phyloP scores from a whole-genome alignment of 2,888 invertebrate genomes.

The Dasypolia templi region DNA sequence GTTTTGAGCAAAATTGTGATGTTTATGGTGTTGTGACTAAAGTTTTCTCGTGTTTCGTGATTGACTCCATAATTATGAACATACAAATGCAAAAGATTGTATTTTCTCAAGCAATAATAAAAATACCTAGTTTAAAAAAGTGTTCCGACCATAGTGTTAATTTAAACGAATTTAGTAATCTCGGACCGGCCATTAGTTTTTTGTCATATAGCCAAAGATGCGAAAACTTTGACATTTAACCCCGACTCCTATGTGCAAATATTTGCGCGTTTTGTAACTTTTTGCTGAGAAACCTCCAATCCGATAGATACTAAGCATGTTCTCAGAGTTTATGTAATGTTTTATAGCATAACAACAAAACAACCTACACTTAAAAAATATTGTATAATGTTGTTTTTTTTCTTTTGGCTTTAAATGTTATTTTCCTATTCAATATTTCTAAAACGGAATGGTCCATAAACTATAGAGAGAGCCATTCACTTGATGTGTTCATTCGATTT shows the following conservation, averaged over 20 bases:
- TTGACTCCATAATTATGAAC: neutral
- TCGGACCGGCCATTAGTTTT: slow-evolving; percentile 18
- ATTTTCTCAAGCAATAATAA: neutral
- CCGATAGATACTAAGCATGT: neutral
- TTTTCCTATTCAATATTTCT: slow-evolving; percentile 40
- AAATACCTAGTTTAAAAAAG: neutral
- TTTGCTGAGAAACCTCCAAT: slow-evolving; percentile 34
- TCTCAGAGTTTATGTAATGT: slow-evolving; percentile 12
- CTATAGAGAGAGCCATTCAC: slow-evolving; percentile 36
- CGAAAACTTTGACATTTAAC: slow-evolving; percentile 54
- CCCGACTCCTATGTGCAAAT: slow-evolving; percentile 28
- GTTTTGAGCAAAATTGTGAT: neutral
- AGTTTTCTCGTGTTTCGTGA: slow-evolving; percentile 8
- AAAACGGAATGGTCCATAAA: slow-evolving; percentile 42
- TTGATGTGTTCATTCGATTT: slow-evolving; percentile 54
- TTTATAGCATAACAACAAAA: neutral
- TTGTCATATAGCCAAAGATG: slow-evolving; percentile 22
- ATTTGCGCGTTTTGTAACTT: slow-evolving; percentile 45
- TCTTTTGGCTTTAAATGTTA: neutral
- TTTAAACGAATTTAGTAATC: slow-evolving; percentile 25
- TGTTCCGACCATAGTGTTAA: slow-evolving; percentile 10
- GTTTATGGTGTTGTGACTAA: slow-evolving; percentile 22
- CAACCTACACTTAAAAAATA: neutral
- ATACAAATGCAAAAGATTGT: slow-evolving; percentile 3
- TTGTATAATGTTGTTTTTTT: too few species aligned